These are phyloP conservation scores for Biston betularia DNA, from an alignment of 2,888 invertebrate genomes.

Conservation along the genomic window DNA sequence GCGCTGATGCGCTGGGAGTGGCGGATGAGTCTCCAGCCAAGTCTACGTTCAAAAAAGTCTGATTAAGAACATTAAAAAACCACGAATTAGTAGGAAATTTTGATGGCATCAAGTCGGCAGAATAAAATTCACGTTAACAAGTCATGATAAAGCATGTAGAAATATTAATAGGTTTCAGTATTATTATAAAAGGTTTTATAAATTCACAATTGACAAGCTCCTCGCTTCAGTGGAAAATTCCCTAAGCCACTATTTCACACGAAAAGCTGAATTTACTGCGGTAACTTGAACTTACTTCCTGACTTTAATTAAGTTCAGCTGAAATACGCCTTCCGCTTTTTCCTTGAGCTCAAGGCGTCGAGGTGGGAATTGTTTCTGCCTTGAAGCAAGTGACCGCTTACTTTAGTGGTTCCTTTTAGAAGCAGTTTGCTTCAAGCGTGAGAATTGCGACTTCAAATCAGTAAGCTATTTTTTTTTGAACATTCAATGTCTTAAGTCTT, in stretches of 20 bases:
- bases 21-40: no score
- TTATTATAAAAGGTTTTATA: constrained; percentile 13
- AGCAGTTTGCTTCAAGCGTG: constrained; percentile 11
- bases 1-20: no score
- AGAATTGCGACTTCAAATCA: not conserved
- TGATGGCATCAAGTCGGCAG: no score
- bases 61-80: no score
- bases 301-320: constrained; percentile 39
- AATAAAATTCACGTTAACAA: not conserved
- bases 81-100: no score
- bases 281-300: constrained; percentile 35
- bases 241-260: constrained; percentile 34
- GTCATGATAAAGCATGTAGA: not conserved
- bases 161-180: not conserved
- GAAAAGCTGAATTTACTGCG: constrained; percentile 36
- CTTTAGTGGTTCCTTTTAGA: constrained; percentile 30
- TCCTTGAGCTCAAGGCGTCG: constrained; percentile 31
- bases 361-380: constrained; percentile 34
- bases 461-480: not conserved
- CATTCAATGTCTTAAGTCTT: not conserved
- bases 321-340: constrained; percentile 35
- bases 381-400: constrained; percentile 30
- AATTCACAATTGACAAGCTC: constrained; percentile 19
- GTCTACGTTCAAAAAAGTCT: no score
- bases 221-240: constrained; percentile 22